phyloP scores from a whole-genome alignment of 1,140 invertebrate genomes.

The Rhizoglyphus robini region DNA sequence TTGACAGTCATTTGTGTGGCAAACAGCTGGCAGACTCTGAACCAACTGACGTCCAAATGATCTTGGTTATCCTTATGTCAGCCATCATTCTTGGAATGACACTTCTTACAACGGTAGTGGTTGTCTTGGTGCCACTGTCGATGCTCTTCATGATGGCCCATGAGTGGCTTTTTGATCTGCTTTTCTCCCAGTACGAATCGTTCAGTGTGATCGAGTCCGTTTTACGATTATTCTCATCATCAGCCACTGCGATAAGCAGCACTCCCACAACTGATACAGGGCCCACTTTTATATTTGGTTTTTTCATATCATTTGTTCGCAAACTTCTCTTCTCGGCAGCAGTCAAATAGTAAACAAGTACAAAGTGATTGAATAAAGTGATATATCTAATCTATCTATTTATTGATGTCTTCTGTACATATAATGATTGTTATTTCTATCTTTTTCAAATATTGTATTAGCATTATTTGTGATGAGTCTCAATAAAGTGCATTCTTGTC shows the following conservation, averaged over 20 bases:
- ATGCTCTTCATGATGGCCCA: slow-evolving; percentile 16
- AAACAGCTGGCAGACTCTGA: not conserved
- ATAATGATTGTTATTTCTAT: too few species aligned
- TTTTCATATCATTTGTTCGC: not conserved
- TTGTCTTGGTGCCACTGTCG: slow-evolving; percentile 8
- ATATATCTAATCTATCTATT: too few species aligned
- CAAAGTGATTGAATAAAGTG: too few species aligned
- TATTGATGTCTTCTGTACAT: too few species aligned
- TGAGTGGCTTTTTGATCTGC: not conserved
- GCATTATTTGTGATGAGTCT: too few species aligned
- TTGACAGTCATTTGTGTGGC: slow-evolving; percentile 7
- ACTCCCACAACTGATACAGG: not conserved
- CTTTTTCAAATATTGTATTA: not conserved
- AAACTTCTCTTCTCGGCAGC: not conserved
- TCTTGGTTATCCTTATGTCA: slow-evolving; percentile 6
- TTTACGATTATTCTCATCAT: not conserved
- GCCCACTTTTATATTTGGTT: not conserved
- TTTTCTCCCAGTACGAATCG: not conserved
- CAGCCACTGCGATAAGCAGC: not conserved
- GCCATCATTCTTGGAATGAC: slow-evolving; percentile 13
- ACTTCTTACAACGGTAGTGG: slow-evolving; percentile 13
- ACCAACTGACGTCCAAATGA: slow-evolving; percentile 16
- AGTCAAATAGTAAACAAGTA: too few species aligned
- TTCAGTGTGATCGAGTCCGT: not conserved
- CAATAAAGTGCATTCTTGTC: too few species aligned